phyloP scores from a whole-genome alignment of 2,797 vertebrate species.

The Psittacula echo region DNA sequence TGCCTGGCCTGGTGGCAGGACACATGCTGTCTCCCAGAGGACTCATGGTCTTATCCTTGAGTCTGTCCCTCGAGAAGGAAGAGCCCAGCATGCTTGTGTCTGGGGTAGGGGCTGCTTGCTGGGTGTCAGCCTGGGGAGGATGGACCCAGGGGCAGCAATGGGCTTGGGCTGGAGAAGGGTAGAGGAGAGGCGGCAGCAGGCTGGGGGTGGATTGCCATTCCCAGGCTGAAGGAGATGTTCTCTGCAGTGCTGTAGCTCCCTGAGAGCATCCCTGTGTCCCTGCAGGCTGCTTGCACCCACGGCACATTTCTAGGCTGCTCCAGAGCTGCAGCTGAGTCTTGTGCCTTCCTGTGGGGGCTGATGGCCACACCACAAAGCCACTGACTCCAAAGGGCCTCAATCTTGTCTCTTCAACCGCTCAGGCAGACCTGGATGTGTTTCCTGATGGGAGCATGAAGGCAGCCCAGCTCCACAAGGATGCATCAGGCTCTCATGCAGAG shows the following conservation, averaged over 20 bases:
- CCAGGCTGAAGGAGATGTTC: background rate
- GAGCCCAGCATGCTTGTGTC: background rate
- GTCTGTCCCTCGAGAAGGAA: background rate
- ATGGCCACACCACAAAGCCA: background rate
- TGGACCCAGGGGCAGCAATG: background rate
- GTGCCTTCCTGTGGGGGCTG: background rate
- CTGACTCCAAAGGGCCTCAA: background rate
- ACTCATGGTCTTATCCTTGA: background rate
- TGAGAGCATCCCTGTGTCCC: background rate
- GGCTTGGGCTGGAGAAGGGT: background rate
- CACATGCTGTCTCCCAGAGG: background rate
- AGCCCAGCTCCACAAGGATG: background rate
- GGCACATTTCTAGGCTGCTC: background rate
- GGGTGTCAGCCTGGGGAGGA: background rate
- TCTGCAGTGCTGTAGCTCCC: background rate
- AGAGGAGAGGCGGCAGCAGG: background rate
- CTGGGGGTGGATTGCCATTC: background rate
- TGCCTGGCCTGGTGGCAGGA: background rate
- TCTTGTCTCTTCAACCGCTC: background rate
- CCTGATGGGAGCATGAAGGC: background rate
- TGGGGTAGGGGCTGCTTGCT: background rate
- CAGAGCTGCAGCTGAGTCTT: background rate
- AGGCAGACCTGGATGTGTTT: conserved; percentile 58
- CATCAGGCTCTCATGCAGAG: background rate
- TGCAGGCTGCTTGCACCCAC: background rate